Percentiles rank a stretch among this genome's conserved stretches.
Evolutionary conservation across 2,797 vertebrate species (phyloP).

Genomic region (Taenioides sp.): DNA sequence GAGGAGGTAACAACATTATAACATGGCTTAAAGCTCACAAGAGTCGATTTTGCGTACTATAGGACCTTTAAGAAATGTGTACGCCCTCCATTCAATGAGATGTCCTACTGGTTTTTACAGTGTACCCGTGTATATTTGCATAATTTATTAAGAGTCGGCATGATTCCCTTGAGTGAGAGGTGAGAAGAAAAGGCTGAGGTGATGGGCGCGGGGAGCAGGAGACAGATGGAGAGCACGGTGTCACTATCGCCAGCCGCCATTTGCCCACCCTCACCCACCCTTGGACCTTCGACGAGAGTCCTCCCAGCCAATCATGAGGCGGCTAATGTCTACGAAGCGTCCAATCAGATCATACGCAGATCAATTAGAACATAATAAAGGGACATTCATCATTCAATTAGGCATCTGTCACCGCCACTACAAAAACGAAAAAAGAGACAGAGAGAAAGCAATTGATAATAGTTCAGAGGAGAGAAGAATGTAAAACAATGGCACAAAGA

Average conservation of each 20-base stretch:
- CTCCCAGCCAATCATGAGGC: constrained; percentile 71
- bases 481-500: constrained; percentile 11
- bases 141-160: constrained; percentile 86
- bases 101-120: background rate
- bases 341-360: constrained; percentile 89
- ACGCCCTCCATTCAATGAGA: no score
- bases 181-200: constrained; percentile 79
- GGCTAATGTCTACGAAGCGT: constrained; percentile 70
- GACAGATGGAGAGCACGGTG: constrained; percentile 92
- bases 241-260: constrained; percentile 84
- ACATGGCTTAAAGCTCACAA: no score
- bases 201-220: constrained; percentile 75
- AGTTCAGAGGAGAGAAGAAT: constrained; percentile 36
- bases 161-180: constrained; percentile 61
- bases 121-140: constrained; percentile 77
- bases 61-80: no score
- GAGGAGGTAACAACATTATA: no score
- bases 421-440: constrained; percentile 76
- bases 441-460: constrained; percentile 58
- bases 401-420: constrained; percentile 93
- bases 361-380: constrained; percentile 97
- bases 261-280: constrained; percentile 67
- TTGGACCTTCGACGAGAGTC: constrained; percentile 71
- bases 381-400: constrained; percentile 99
- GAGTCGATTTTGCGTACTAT: no score